Conservation (phyloP, 2,113 vertebrate genomes). For the Dermatemys mawii region DNA sequence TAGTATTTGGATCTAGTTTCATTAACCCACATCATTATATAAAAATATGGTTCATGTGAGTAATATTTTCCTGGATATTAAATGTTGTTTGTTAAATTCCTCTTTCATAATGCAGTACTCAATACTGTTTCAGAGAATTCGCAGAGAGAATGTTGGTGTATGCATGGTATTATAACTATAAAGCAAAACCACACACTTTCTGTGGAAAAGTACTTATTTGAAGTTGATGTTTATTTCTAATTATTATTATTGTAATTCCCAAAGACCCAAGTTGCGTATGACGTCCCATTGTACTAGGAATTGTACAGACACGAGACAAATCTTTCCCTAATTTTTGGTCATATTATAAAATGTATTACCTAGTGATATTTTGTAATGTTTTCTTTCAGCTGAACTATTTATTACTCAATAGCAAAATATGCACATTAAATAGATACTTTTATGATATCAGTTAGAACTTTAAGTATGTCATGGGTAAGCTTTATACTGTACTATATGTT, state of each 20-base stretch:
- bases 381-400: not conserved
- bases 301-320: not conserved
- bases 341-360: not conserved
- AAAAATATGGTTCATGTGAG: not conserved
- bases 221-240: not conserved
- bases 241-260: not conserved
- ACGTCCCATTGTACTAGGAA: not conserved
- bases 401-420: not conserved
- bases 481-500: not conserved
- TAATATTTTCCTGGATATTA: not conserved
- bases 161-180: not conserved
- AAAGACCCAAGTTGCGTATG: not conserved
- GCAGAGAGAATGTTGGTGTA: not conserved
- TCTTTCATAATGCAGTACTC: not conserved
- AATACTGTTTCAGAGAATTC: not conserved
- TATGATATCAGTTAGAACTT: not conserved
- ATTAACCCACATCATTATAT: not conserved
- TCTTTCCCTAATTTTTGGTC: not conserved
- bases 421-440: not conserved
- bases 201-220: not conserved
- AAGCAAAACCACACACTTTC: not conserved
- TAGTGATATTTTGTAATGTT: not conserved
- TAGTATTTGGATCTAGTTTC: not conserved
- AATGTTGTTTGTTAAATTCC: not conserved
- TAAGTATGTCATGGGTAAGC: not conserved